Percentiles rank a stretch among this genome's conserved stretches.
phyloP scores from a whole-genome alignment of 2,888 invertebrate species.

The Lacanobia wlatinum region DNA sequence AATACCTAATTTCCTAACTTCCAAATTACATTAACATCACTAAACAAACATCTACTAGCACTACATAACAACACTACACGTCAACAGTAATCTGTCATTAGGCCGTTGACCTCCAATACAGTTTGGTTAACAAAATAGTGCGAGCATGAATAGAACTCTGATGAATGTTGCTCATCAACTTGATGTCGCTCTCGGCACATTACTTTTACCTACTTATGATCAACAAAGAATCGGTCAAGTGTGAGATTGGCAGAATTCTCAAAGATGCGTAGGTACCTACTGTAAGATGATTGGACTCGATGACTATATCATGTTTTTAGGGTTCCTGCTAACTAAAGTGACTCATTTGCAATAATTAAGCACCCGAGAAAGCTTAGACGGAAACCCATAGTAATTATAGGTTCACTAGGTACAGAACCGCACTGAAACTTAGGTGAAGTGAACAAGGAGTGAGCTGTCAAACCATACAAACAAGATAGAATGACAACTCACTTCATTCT shows the following conservation, averaged over 20 bases:
- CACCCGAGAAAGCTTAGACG: no score
- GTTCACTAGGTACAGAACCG: no score
- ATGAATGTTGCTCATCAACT: conserved; percentile 59
- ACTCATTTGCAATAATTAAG: no score
- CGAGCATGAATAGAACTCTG: conserved; percentile 57
- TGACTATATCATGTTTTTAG: no score
- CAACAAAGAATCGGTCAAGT: conserved; percentile 28
- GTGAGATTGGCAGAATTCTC: not conserved
- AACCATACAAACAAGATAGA: no score
- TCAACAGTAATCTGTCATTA: conserved; percentile 34
- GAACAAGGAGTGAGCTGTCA: no score
- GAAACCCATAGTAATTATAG: no score
- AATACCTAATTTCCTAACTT: not conserved
- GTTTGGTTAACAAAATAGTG: conserved; percentile 42
- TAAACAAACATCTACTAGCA: not conserved
- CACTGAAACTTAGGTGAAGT: no score
- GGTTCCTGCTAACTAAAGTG: no score
- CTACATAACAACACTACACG: conserved; percentile 12
- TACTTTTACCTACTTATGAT: conserved; percentile 40
- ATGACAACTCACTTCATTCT: no score
- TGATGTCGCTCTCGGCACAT: conserved; percentile 39
- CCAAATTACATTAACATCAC: not conserved
- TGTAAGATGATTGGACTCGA: not conserved
- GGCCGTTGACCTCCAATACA: conserved; percentile 46
- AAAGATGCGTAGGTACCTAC: not conserved